Evolutionary conservation across 1,140 invertebrate genomes (phyloP).

Genomic region (Helicorthomorpha holstii): DNA sequence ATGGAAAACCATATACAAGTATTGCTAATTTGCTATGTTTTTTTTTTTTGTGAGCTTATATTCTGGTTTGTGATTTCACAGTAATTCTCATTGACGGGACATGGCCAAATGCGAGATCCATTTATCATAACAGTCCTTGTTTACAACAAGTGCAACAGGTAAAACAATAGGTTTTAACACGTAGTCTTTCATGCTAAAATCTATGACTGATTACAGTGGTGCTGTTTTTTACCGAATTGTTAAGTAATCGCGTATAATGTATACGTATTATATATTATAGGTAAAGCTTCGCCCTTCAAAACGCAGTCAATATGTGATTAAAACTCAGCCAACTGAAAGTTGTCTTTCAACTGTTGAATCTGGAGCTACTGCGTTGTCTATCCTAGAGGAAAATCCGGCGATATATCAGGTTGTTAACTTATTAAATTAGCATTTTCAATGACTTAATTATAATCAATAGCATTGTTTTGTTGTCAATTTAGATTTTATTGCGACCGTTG

Average conservation of each 20-base stretch:
- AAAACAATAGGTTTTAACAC: constrained; percentile 6
- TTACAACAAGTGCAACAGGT: constrained; percentile 27
- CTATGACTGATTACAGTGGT: not conserved
- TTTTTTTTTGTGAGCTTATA: too few species aligned
- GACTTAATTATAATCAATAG: not conserved
- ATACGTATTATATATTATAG: constrained; percentile 19
- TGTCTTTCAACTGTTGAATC: constrained; percentile 83
- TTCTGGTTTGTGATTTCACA: too few species aligned
- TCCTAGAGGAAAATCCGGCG: constrained; percentile 48
- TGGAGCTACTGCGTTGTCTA: constrained; percentile 58
- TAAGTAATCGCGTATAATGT: not conserved
- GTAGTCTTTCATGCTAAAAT: constrained; percentile 4
- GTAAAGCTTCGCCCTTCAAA: constrained; percentile 54
- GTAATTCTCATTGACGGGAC: constrained; percentile 80
- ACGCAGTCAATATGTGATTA: constrained; percentile 72
- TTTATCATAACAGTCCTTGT: constrained; percentile 27
- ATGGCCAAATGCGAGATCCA: constrained; percentile 72
- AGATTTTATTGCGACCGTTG: constrained; percentile 55
- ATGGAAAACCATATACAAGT: constrained; percentile 42
- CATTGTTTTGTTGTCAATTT: constrained; percentile 20
- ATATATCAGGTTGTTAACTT: constrained; percentile 25
- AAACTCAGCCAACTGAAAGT: constrained; percentile 79
- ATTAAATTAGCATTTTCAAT: not conserved
- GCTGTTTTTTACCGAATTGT: not conserved
- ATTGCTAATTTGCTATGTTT: too few species aligned